Conservation (phyloP, 2,113 vertebrate genomes). For the Cyphomyrus plagiostoma region DNA sequence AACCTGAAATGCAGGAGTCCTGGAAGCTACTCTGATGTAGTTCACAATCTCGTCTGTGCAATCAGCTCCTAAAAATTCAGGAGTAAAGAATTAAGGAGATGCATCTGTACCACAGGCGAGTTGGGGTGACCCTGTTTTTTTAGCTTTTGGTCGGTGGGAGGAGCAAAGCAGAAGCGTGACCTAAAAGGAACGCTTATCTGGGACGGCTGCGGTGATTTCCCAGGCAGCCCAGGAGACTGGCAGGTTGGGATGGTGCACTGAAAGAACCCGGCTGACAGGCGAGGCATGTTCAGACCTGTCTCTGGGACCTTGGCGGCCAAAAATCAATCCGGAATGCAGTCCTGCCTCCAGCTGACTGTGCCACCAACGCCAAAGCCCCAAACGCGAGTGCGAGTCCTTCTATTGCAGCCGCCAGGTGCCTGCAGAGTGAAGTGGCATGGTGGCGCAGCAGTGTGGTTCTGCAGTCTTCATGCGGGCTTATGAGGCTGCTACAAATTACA, state of each 20-base stretch:
- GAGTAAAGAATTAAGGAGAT: not conserved
- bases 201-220: not conserved
- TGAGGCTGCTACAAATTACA: not conserved
- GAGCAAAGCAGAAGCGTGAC: not conserved
- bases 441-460: not conserved
- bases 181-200: constrained; percentile 6
- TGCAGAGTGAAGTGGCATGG: not conserved
- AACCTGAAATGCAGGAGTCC: not conserved
- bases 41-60: not conserved
- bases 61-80: not conserved
- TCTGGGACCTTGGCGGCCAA: not conserved
- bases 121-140: not conserved
- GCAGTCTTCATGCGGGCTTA: not conserved
- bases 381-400: not conserved
- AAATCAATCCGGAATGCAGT: not conserved
- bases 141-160: not conserved
- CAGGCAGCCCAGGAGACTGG: not conserved
- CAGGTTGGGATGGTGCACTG: not conserved
- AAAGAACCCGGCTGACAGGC: not conserved
- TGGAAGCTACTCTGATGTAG: not conserved
- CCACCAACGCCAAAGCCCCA: not conserved
- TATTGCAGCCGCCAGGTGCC: not conserved
- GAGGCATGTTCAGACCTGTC: constrained; percentile 19
- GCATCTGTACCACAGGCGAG: not conserved
- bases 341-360: not conserved